phyloP scores from a whole-genome alignment of 2,113 vertebrate species.

The Carettochelys insculpta region DNA sequence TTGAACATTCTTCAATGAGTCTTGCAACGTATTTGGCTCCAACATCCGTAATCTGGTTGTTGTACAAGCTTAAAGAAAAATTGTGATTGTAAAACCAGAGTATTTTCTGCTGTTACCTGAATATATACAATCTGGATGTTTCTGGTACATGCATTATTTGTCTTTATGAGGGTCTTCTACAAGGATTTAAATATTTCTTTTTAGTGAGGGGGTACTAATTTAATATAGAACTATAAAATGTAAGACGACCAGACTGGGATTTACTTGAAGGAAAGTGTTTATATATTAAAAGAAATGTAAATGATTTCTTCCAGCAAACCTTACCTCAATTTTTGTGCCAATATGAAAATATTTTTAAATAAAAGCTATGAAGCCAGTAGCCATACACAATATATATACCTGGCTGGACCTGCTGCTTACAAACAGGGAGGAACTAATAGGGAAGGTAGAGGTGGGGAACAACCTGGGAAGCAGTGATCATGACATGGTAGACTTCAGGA shows the following conservation, averaged over 20 bases:
- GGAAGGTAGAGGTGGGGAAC: no score
- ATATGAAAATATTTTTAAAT: conserved; percentile 15
- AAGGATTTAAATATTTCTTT: conserved; percentile 1
- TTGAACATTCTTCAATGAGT: conserved; percentile 89
- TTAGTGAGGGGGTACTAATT: conserved; percentile 28
- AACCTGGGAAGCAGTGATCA: no score
- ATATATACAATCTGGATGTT: conserved; percentile 33
- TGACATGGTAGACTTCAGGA: no score
- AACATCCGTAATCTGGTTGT: conserved; percentile 90
- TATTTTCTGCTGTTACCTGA: conserved; percentile 30
- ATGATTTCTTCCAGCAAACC: conserved; percentile 4
- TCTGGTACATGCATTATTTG: not conserved
- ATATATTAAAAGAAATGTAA: conserved; percentile 9
- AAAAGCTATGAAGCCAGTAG: conserved; percentile 21
- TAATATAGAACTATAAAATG: conserved; percentile 24
- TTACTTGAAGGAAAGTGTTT: not conserved
- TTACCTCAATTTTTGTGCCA: conserved; percentile 9
- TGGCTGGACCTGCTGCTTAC: no score
- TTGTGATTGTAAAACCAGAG: conserved; percentile 33
- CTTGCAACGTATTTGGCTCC: conserved; percentile 87
- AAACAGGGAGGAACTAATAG: no score
- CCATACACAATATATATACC: not conserved
- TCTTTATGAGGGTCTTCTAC: not conserved
- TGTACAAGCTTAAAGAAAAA: conserved; percentile 87
- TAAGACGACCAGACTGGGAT: conserved; percentile 2